Conservation (phyloP, 2,888 invertebrate genomes). For the Archips crataeganus region DNA sequence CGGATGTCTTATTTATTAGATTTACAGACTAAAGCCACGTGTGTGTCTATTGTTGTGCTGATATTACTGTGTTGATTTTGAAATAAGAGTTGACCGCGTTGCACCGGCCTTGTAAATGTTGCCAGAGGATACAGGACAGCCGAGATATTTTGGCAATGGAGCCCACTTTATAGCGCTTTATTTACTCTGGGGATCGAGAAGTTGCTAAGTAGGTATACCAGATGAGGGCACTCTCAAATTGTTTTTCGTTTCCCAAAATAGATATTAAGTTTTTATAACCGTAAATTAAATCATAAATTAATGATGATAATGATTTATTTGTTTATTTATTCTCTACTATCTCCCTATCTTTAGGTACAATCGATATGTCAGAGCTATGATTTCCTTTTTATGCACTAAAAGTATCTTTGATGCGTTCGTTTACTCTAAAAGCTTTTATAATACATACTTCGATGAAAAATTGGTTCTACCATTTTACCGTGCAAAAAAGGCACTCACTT, state of each 20-base stretch:
- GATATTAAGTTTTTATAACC: too few species aligned
- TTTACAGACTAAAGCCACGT: neutral
- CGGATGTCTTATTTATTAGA: neutral
- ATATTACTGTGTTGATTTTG: neutral
- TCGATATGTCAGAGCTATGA: neutral
- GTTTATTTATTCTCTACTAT: neutral
- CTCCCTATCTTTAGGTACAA: neutral
- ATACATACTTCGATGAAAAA: neutral
- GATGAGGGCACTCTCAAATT: too few species aligned
- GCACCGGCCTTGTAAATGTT: constrained; percentile 19
- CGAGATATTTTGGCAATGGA: constrained; percentile 3
- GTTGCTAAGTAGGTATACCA: neutral
- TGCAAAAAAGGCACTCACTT: neutral
- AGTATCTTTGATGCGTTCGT: neutral
- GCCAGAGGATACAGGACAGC: constrained; percentile 8
- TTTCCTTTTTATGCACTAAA: neutral
- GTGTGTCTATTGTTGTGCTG: neutral
- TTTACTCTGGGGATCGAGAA: neutral
- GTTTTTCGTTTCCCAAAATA: too few species aligned
- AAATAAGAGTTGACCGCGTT: constrained; percentile 14
- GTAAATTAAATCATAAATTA: too few species aligned
- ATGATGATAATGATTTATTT: too few species aligned
- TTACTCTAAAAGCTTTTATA: neutral
- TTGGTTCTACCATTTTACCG: neutral
- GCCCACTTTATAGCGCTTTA: neutral